Evolutionary conservation across 1,140 invertebrate species (phyloP).

Genomic region (Galendromus occidentalis): DNA sequence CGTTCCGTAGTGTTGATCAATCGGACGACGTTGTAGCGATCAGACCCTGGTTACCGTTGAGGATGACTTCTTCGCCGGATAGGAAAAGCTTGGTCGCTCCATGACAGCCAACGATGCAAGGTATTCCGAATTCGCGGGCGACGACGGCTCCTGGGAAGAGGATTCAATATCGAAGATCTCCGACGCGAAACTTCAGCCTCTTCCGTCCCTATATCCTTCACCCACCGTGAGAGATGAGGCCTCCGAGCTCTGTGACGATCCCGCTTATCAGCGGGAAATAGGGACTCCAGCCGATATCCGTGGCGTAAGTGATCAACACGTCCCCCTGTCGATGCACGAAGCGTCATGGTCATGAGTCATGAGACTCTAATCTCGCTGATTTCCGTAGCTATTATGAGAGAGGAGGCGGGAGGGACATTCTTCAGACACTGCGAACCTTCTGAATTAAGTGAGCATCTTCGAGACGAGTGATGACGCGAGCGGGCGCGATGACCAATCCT

Average conservation of each 20-base stretch:
- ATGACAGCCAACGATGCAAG: conserved; percentile 52
- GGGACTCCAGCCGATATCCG: conserved; percentile 71
- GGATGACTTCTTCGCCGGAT: conserved; percentile 33
- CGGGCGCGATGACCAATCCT: neutral
- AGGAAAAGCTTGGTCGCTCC: conserved; percentile 42
- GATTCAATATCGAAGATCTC: no score
- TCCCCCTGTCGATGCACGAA: conserved; percentile 35
- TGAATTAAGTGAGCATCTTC: neutral
- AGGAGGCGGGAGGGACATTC: no score
- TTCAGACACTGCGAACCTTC: neutral
- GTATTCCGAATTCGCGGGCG: conserved; percentile 58
- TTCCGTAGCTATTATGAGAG: no score
- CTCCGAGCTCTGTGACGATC: conserved; percentile 65
- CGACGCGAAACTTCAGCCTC: no score
- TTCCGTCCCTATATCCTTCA: no score
- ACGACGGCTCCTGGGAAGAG: conserved; percentile 47
- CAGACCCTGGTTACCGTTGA: no score
- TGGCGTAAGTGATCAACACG: conserved; percentile 52
- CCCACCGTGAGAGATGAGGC: conserved; percentile 58
- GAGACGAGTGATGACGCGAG: neutral
- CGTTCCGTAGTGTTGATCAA: no score
- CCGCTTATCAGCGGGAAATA: conserved; percentile 60
- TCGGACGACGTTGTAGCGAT: no score
- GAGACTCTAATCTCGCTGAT: no score
- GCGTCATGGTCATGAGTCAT: no score